Conservation (phyloP, 2,113 vertebrate genomes). For the Antennarius striatus region DNA sequence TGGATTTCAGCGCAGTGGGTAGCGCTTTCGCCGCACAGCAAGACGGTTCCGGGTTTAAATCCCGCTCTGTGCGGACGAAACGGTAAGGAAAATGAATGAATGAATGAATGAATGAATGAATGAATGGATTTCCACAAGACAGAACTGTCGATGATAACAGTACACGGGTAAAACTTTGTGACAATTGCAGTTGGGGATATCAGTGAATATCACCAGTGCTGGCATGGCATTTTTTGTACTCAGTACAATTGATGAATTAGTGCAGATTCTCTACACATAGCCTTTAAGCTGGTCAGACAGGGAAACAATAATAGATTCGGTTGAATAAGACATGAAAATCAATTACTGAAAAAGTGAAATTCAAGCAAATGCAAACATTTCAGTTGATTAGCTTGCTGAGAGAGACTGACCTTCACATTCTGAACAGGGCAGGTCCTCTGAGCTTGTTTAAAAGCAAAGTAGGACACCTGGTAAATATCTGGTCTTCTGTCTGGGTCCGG, state of each 20-base stretch:
- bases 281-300: conserved; percentile 16
- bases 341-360: conserved; percentile 27
- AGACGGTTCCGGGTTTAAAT: no score
- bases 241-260: conserved; percentile 1
- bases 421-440: conserved; percentile 92
- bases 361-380: conserved; percentile 32
- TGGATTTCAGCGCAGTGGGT: no score
- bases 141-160: not conserved
- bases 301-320: conserved; percentile 14
- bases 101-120: no score
- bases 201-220: not conserved
- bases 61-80: no score
- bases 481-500: conserved; percentile 96
- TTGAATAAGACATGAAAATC: conserved; percentile 24
- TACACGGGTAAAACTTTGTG: not conserved
- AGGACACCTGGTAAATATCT: conserved; percentile 96
- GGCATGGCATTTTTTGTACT: conserved; percentile 6
- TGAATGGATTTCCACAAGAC: not conserved
- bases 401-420: conserved; percentile 88
- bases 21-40: no score
- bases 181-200: not conserved
- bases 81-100: no score
- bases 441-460: conserved; percentile 92
- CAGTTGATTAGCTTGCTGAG: conserved; percentile 17
- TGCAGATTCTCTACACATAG: conserved; percentile 17